Evolutionary conservation across 2,888 invertebrate genomes (phyloP), one percentile per base, ranked within the genome.

Genomic region (Smittia aterrima): DNA sequence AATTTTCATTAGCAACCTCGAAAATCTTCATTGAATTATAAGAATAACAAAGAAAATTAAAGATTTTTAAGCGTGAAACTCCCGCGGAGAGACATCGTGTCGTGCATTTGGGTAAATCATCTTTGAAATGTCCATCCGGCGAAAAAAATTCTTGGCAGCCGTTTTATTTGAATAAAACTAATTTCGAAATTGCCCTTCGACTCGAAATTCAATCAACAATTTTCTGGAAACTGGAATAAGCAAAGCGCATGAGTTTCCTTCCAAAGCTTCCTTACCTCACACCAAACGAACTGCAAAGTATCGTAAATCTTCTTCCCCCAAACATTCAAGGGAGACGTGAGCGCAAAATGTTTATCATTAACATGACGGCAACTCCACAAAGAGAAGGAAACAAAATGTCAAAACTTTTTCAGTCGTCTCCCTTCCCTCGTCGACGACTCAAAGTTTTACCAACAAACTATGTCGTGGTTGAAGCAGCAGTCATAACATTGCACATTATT

Each of bases 121-220:
- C 32, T 32, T 9, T 32, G 4, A 9, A n/a, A n/a, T n/a, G 4
- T 9, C 32, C 32, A 32, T 32, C 32, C 32, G 32, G 32, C 3
- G 32, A 47, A 11, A 6, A 22, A 18, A 18, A 2, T 58, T 58
- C 4, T 58, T 58, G 58, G 58, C 58, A 58, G 32, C n/a, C 16
- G 16, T 47, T 11, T 2, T 6, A 11, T 9, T 47, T 22, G 58
- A 20, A 6, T 58, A 20, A n/a, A 58, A 58, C 58, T 47, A 6
- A 2, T 58, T 58, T 58, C 58, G 20, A 58, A 47, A 22, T 58
- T 22, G 7, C 58, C 58, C 22, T 22, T 22, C 13, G 1, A 22
- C n/a, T 58, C 58, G 20, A 47, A 20, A 6, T 41, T 41, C 67
- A 20, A 41, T 70, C 70, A 70, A 70, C 70, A 70, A 70, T 70